phyloP scores from a whole-genome alignment of 23 tunicate species.

The Halocynthia aurantium region DNA sequence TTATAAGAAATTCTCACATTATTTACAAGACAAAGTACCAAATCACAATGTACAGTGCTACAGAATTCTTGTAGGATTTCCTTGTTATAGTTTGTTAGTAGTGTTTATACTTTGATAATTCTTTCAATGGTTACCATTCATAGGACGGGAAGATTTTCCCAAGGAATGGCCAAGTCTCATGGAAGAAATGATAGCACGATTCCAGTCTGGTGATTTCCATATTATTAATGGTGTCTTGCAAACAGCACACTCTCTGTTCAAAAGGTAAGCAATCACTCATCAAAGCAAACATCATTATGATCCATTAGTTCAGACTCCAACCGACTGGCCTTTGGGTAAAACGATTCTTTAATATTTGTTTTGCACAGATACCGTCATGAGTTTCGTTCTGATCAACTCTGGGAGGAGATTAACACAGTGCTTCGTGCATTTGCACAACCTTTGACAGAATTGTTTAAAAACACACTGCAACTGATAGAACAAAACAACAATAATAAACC shows the following conservation, averaged over 20 bases:
- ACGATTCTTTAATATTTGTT: not conserved
- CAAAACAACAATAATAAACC: conserved; percentile 43
- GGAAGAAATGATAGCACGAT: conserved; percentile 54
- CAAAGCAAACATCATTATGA: too few relatives aligned
- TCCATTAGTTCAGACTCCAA: not conserved
- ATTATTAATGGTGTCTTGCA: conserved; percentile 82
- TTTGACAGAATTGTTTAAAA: conserved; percentile 62
- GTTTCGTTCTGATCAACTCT: conserved; percentile 79
- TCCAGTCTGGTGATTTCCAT: conserved; percentile 72
- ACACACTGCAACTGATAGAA: conserved; percentile 46
- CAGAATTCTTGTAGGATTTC: not conserved
- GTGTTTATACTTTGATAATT: not conserved
- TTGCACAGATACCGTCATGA: conserved; percentile 65
- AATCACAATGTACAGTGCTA: too few relatives aligned
- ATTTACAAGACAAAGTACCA: too few relatives aligned
- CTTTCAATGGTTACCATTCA: not conserved
- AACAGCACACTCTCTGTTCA: conserved; percentile 92
- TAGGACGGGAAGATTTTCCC: conserved; percentile 89
- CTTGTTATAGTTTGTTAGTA: not conserved
- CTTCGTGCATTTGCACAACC: conserved; percentile 65
- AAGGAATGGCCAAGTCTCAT: conserved; percentile 81
- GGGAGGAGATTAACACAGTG: conserved; percentile 82
- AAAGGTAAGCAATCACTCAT: conserved; percentile 18
- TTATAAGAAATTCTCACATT: too few relatives aligned
- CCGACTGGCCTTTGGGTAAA: not conserved